phyloP scores from a whole-genome alignment of 1,140 invertebrate species.

The Drosophila hydei region DNA sequence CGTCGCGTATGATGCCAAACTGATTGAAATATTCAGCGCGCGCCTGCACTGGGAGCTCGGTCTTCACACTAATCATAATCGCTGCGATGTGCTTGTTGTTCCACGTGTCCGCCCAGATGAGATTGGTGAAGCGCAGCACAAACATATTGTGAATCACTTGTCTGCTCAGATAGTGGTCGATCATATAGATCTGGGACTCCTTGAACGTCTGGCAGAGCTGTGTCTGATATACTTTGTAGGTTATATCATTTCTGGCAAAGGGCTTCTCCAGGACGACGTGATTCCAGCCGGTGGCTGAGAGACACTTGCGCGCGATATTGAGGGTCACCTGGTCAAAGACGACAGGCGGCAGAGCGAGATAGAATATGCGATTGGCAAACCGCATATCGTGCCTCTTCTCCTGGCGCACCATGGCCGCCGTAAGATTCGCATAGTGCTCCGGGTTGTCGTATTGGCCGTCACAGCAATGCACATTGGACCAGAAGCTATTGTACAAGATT shows the following conservation, averaged over 20 bases:
- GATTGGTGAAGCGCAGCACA: conserved; percentile 56
- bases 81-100: conserved; percentile 55
- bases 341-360: conserved; percentile 52
- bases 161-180: conserved; percentile 60
- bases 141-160: conserved; percentile 56
- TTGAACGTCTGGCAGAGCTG: conserved; percentile 56
- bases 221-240: conserved; percentile 46
- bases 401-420: conserved; percentile 28
- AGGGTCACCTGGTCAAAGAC: conserved; percentile 51
- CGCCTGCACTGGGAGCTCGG: conserved; percentile 38
- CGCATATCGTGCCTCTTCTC: conserved; percentile 46
- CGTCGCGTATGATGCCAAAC: conserved; percentile 62
- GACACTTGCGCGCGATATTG: conserved; percentile 54
- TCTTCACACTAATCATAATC: conserved; percentile 66
- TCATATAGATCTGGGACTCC: conserved; percentile 69
- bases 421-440: conserved; percentile 34
- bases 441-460: conserved; percentile 52
- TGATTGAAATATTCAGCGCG: conserved; percentile 60
- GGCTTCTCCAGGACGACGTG: conserved; percentile 64
- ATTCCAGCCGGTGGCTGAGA: conserved; percentile 45
- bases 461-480: conserved; percentile 52
- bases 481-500: conserved; percentile 72
- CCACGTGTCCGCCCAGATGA: conserved; percentile 59
- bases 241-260: conserved; percentile 54
- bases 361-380: conserved; percentile 61